Base-by-base conservation (phyloP, 2,797 vertebrate species). In the Erpetoichthys calabaricus region DNA sequence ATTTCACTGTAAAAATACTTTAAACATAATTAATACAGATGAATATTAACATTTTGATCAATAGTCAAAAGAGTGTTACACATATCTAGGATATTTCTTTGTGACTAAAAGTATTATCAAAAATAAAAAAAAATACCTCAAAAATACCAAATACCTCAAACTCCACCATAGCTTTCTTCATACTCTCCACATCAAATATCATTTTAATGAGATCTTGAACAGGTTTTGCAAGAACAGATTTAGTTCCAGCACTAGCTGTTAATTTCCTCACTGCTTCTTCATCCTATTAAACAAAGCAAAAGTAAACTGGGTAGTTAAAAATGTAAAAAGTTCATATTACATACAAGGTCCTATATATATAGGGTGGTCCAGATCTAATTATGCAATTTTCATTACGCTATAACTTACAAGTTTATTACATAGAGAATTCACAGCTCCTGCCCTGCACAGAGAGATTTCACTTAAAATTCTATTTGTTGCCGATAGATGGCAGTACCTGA, bases 161-260 rank as follows among this genome's bases (percentile, higher is more conserved):
- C 72, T 99, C 96, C 75, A 99, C 96, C 94, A 99, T 93, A 47
- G 96, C 95, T 67, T 98, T 99, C 79, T 97, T 99, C 95, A 98
- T 99, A 77, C 93, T 99, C 63, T 99, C 96, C 61, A 99, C 92
- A 55, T 98, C 95, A 64, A 99, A 99, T 68, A 99, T 96, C 77
- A 87, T 83, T 68, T 92, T 89, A 64, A 99, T 97, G 44, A 99
- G 87, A 8, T 94, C 90, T 65, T 99, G 96, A 45, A 98, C 78
- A 0, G 92, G 85, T 67, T 89, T 93, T 47, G 83, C 72, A 7
- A 99, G 86, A 66, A 84, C 82, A 8, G 96, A 99, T 61, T 95
- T 96, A 5, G 88, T 83, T 5, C 95, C 95, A 0, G 92, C 87
- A 3, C 74, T 80, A 6, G 88, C 89, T 0, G 91, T 95, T 65